Base-by-base conservation (phyloP, 2,888 invertebrate genomes). In the Mesochorus sp. region DNA sequence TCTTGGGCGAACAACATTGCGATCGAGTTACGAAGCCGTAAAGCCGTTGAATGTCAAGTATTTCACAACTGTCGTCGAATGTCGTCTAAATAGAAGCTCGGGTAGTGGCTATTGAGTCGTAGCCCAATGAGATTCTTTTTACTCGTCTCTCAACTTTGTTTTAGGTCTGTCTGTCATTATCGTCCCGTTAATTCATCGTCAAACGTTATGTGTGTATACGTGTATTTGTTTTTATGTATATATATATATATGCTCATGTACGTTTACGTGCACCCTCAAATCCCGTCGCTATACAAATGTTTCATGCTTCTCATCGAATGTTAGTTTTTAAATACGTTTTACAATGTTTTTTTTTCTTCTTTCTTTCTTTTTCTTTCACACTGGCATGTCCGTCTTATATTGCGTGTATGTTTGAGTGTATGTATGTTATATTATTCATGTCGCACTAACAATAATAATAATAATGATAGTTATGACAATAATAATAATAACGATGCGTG, bases 371-470 rank as follows among this genome's bases (percentile, higher is more conserved):
- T 14, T 14, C 26, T 28, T 49, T 17, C n/a, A 12, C 51, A n/a
- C 8, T 4, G 49, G 17, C 39, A 39, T 10, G 24, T 37, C 39
- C 6, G 31, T 31, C 5, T 31, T 34, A 47, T 17, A 17, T 14
- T 31, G 19, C 39, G 17, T 64, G 31, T 47, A 17, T 55, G 44
- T 71, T 47, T 66, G 19, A 12, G 67, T 34, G 68, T 53, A 12
- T 53, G 51, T 31, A 55, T 75, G 57, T 75, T 49, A 76, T 67
- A 51, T 80, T 71, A 67, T 74, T 75, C 64, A 68, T 76, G 80
- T 78, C 61, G 59, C 70, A 79, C 71, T 68, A 73, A 72, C 76
- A 64, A 77, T 71, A 81, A 77, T 75, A 74, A 37, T 75, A 59
- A 79, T 76, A 61, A 76, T 68, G 74, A 49, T 78, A 51, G 72